Conservation (phyloP, 2,888 invertebrate genomes). For the Ceramica pisi region DNA sequence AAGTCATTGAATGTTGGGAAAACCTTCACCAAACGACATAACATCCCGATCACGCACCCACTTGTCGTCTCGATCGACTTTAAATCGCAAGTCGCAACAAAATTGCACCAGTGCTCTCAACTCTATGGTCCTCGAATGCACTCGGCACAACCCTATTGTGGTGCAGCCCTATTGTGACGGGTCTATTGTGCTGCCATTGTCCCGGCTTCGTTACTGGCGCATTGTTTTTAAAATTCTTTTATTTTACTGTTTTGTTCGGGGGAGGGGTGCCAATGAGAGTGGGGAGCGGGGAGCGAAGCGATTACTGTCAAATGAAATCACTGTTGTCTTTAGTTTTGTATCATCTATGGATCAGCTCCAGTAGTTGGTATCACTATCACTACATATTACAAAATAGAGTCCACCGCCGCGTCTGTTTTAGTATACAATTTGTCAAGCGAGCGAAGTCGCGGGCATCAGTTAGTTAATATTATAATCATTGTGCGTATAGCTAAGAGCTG, state of each 20-base stretch:
- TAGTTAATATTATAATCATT: too few relatives aligned
- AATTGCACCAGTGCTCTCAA: conserved; percentile 64
- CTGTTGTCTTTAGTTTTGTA: too few relatives aligned
- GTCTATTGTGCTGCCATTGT: conserved; percentile 63
- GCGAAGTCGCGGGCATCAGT: too few relatives aligned
- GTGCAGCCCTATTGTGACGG: conserved; percentile 53
- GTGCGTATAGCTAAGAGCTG: too few relatives aligned
- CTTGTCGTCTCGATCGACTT: conserved; percentile 55
- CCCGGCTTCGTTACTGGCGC: conserved; percentile 66
- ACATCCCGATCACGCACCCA: conserved; percentile 26
- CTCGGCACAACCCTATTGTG: conserved; percentile 59
- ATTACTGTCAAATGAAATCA: background rate
- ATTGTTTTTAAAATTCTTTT: conserved; percentile 71
- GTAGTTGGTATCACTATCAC: too few relatives aligned
- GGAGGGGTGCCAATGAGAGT: conserved; percentile 35
- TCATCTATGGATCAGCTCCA: too few relatives aligned
- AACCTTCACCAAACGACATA: conserved; percentile 1
- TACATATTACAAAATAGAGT: too few relatives aligned
- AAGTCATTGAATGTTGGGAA: background rate
- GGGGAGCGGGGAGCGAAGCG: conserved; percentile 1
- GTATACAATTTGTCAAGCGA: too few relatives aligned
- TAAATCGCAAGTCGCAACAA: conserved; percentile 51
- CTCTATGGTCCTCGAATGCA: conserved; percentile 57
- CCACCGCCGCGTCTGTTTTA: too few relatives aligned
- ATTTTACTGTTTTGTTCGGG: conserved; percentile 60